A percentile compares a stretch with the other conserved stretches of the same genome.
Evolutionary conservation across 1,140 invertebrate genomes (phyloP).

Genomic region (Drosophila varians): DNA sequence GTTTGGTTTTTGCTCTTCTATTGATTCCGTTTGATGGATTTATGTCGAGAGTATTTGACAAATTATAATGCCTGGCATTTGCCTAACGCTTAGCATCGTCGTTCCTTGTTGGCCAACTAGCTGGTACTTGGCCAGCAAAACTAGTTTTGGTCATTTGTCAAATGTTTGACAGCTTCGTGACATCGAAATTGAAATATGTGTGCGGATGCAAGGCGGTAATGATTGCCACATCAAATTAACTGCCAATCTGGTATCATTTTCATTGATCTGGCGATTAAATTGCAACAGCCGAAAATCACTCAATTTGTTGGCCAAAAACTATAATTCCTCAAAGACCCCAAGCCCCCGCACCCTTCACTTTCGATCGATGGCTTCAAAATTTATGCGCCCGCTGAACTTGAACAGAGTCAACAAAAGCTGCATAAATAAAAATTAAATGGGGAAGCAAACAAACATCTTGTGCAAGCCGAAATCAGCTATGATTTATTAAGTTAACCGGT

Average conservation of each 20-base stretch:
- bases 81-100: constrained; percentile 51
- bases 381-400: constrained; percentile 64
- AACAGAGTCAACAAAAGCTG: constrained; percentile 27
- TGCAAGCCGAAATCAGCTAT: constrained; percentile 53
- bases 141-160: constrained; percentile 40
- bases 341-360: neutral
- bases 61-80: constrained; percentile 61
- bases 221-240: constrained; percentile 51
- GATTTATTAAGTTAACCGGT: constrained; percentile 60
- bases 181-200: constrained; percentile 43
- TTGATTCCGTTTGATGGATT: constrained; percentile 74
- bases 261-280: constrained; percentile 29
- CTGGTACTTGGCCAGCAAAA: constrained; percentile 19
- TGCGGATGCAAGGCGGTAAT: constrained; percentile 20
- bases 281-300: constrained; percentile 34
- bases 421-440: constrained; percentile 36
- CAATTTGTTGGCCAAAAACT: constrained; percentile 24
- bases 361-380: constrained; percentile 50
- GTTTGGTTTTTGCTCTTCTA: constrained; percentile 43
- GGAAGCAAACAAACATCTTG: constrained; percentile 53
- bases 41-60: constrained; percentile 71
- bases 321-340: neutral
- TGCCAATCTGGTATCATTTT: constrained; percentile 29
- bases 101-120: constrained; percentile 35
- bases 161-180: constrained; percentile 41